phyloP scores from a whole-genome alignment of 2,797 vertebrate species.

The Cossypha caffra region DNA sequence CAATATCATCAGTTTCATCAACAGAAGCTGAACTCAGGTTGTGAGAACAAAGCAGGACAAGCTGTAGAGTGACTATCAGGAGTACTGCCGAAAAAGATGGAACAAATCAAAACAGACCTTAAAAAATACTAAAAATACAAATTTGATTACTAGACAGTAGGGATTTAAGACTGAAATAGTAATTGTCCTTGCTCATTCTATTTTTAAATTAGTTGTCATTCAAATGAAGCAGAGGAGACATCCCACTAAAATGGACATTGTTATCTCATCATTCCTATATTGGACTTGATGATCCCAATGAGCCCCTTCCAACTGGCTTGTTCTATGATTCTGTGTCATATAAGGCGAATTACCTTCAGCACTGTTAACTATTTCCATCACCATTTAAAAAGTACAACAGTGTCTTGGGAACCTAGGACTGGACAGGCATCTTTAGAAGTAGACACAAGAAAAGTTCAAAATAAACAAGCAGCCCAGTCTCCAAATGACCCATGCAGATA shows the following conservation, averaged over 20 bases:
- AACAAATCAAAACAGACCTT: background rate
- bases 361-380: background rate
- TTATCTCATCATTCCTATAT: background rate
- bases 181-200: background rate
- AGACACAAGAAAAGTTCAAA: background rate
- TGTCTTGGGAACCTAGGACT: background rate
- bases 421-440: background rate
- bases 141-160: background rate
- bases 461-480: background rate
- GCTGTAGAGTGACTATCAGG: background rate
- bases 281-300: background rate
- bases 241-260: background rate
- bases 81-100: background rate
- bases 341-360: background rate
- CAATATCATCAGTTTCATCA: background rate
- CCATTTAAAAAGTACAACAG: background rate
- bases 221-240: background rate
- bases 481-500: accelerated
- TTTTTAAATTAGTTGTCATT: background rate
- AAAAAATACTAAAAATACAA: background rate
- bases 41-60: background rate
- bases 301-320: background rate
- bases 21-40: background rate
- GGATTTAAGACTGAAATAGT: background rate
- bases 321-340: background rate